Evolutionary conservation across 2,797 vertebrate species (phyloP), one percentile per base, ranked within the genome.

Genomic region (Poecilia velifera): DNA sequence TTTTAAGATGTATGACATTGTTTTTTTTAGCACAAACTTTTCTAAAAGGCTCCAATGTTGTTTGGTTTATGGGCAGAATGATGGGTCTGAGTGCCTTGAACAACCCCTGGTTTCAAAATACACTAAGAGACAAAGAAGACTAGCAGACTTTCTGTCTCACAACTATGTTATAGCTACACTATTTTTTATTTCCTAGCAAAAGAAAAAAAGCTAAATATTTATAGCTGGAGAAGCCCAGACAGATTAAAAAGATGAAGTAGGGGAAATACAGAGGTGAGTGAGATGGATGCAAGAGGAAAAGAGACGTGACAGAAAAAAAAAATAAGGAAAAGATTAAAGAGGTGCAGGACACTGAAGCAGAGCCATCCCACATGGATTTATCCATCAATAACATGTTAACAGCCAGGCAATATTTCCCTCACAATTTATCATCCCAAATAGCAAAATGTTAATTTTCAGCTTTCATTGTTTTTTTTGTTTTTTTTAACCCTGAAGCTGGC

Each of bases 61-160:
- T 90, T 76, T 74, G 81, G 80, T 83, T 87, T 87, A 53, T 88
- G 84, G 80, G 81, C 62, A 86, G 80, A 80, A 59, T 46, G 76
- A 85, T 62, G 79, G 74, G 70, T 73, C 36, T 86, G 76, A 88
- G 90, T 84, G 86, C 87, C 86, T 82, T 82, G 51, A 88, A 91
- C 89, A 91, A 93, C 81, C 76, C 22, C 82, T 82, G 80, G 89
- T 90, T 91, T 94, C 88, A 93, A 53, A 53, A 75, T 79, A 72
- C 75, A 5, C 8, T 36, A 31, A 87, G 81, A 39, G 83, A 86
- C 84, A 86, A 84, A 85, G 83, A 87, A 86, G 87, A 91, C 87
- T 90, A 79, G 87, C 88, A 92, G 84, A 89, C 87, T 86, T 84
- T 90, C 87, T 79, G 64, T 76, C 85, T 89, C 88, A 41, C 68